phyloP scores from a whole-genome alignment of 2,888 invertebrate species.

The Harpalus rufipes region DNA sequence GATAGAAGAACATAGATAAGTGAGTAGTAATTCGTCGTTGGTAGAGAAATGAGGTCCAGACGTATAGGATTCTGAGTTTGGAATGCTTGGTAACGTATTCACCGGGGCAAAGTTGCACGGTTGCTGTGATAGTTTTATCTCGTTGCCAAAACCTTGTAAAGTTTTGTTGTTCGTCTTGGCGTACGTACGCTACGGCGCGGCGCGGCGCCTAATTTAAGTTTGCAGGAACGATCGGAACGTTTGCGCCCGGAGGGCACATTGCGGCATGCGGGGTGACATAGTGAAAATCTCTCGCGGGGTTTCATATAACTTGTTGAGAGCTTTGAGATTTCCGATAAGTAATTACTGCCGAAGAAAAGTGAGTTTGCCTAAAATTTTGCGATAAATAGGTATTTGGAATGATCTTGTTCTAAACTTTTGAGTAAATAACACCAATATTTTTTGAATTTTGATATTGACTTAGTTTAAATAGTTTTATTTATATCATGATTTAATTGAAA shows the following conservation, averaged over 20 bases:
- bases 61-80: background rate
- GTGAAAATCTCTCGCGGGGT: slow-evolving; percentile 32
- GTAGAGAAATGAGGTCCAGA: background rate
- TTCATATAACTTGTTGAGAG: slow-evolving; percentile 30
- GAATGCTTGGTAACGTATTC: slow-evolving; percentile 53
- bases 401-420: background rate
- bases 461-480: no score
- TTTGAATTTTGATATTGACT: no score
- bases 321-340: slow-evolving; percentile 28
- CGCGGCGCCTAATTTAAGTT: slow-evolving; percentile 62
- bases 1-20: no score
- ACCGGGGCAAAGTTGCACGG: slow-evolving; percentile 37
- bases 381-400: background rate
- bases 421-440: no score
- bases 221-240: slow-evolving; percentile 58
- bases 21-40: no score
- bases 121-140: slow-evolving; percentile 63
- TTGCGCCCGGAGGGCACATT: slow-evolving; percentile 36
- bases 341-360: background rate
- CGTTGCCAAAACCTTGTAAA: slow-evolving; percentile 58
- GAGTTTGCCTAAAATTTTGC: background rate
- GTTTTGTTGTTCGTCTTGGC: slow-evolving; percentile 56
- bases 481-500: no score
- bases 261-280: slow-evolving; percentile 23
- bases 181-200: background rate